Evolutionary conservation across 64 coral and sea anemone genomes (phyloP), one percentile per base, ranked within the genome.

Genomic region (Exaiptasia diaphana): DNA sequence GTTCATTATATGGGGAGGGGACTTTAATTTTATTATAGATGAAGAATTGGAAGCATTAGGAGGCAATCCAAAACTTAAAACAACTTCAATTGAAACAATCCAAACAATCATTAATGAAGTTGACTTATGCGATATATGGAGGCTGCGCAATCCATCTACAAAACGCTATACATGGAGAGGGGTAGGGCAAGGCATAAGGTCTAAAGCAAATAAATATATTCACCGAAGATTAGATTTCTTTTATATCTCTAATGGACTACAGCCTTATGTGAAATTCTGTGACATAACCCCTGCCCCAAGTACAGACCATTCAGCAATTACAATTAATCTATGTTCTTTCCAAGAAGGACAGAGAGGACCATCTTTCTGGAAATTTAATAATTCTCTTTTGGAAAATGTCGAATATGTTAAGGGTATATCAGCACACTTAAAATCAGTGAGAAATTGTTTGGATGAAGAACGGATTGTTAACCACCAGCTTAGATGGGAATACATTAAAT

Each of bases 51-150:
- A 83, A 38, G 40, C 48, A 12, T 14, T 10, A 2, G 80, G 80
- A 37, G 80, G 80, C 6, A 83, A 83, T 53, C 13, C 80, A 13
- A 24, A 50, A 54, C 9, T 69, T 13, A 83, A 70, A 83, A 7
- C 11, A 12, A 14, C 43, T 50, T 68, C 41, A 4, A 36, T 83
- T 34, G 55, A 57, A 69, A 46, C 36, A 53, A 12, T 60, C 32
- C 20, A 45, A 55, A 28, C 15, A 41, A 11, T 85, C 12, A 73
- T 48, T 30, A 27, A 52, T 31, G 48, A 33, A 11, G 40, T 41
- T 42, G 82, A 85, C 23, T 43, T 85, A 29, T 64, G n/a, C 60
- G 82, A 74, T 61, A 85, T 58, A 13, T 85, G 49, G 49, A 49
- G 82, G 33, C 27, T 85, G 11, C 54, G 82, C 72, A 71, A 85